Percentiles rank a stretch among this genome's conserved stretches.
Conservation (phyloP, 1,140 invertebrate species). For the Apocrypta bakeri region DNA sequence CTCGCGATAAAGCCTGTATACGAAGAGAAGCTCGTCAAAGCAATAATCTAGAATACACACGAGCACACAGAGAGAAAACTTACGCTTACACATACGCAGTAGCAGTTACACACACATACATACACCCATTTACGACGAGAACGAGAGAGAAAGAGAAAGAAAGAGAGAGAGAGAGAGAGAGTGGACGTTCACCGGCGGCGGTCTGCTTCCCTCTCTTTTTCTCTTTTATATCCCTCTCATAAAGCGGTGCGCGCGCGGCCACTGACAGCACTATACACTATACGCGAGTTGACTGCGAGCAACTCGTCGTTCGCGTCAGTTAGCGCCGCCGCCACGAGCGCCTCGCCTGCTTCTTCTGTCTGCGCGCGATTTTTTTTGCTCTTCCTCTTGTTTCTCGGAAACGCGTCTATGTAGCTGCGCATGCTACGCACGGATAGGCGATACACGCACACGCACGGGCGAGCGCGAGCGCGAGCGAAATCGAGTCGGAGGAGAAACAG, state of each 20-base stretch:
- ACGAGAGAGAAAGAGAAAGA: constrained; percentile 16
- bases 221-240: neutral
- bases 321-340: neutral
- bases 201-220: constrained; percentile 25
- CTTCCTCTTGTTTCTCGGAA: neutral
- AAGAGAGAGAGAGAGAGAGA: neutral
- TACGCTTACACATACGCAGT: no score
- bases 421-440: no score
- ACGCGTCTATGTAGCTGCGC: neutral
- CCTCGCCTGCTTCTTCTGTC: neutral
- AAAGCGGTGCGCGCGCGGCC: neutral
- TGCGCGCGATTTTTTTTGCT: neutral
- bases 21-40: neutral
- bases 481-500: neutral
- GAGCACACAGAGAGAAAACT: neutral
- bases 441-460: no score
- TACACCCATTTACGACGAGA: no score
- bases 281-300: neutral
- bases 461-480: no score
- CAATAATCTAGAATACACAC: neutral
- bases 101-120: no score
- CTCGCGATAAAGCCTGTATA: neutral
- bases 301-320: neutral
- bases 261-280: constrained; percentile 16
- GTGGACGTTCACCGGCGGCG: neutral